phyloP scores from a whole-genome alignment of 2,888 invertebrate species.

The Synanthedon tipuliformis region DNA sequence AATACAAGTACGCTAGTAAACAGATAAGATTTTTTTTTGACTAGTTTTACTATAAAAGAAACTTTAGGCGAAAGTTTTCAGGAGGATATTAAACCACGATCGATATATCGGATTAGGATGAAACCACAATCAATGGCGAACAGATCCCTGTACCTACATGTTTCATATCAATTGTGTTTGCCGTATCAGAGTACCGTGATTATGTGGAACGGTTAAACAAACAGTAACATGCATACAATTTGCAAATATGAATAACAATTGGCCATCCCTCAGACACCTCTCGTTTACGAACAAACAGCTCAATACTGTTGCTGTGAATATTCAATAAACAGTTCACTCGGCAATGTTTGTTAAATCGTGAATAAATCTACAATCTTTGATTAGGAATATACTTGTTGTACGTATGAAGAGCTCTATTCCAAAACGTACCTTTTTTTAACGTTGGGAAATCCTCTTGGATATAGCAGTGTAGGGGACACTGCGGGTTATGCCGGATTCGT shows the following conservation, averaged over 20 bases:
- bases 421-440: too few relatives aligned
- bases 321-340: neutral
- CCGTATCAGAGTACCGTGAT: constrained; percentile 28
- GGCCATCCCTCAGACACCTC: constrained; percentile 3
- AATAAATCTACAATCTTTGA: neutral
- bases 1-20: too few relatives aligned
- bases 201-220: constrained; percentile 30
- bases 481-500: too few relatives aligned
- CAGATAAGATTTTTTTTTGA: too few relatives aligned
- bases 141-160: neutral
- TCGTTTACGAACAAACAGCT: neutral
- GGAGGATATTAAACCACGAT: too few relatives aligned
- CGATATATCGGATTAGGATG: neutral
- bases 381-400: too few relatives aligned
- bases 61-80: too few relatives aligned
- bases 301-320: neutral
- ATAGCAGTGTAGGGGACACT: too few relatives aligned
- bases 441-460: too few relatives aligned
- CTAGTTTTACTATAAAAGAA: too few relatives aligned
- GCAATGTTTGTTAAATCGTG: constrained; percentile 1
- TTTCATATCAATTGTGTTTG: constrained; percentile 9
- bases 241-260: constrained; percentile 41
- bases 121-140: neutral
- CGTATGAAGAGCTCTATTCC: too few relatives aligned
- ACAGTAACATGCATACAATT: constrained; percentile 38